Base-by-base conservation (phyloP, 1,140 invertebrate species). In the Zaprionus camerounensis region DNA sequence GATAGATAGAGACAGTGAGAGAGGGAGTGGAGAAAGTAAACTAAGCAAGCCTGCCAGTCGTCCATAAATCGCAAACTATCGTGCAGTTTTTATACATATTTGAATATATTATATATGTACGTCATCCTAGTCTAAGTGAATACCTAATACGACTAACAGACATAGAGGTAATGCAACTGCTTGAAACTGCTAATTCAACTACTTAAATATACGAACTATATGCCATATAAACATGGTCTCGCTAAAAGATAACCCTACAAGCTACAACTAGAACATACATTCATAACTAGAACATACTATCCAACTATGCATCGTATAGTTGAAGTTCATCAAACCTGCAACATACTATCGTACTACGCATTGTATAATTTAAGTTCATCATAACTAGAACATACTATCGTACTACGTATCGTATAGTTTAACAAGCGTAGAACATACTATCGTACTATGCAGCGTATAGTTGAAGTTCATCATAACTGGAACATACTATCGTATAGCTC, bases 21-120 rank as follows among this genome's bases (percentile, higher is more conserved):
- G 11, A 22, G 17, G n/a, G 17, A 34, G 49, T n/a, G 38, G 49
- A 24, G 2, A 67, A 22, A 13, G 13, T 34, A 12, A 22, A 38
- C 22, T 51, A 65, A 31, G 28, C 34, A 46, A 9, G 65, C 57
- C 58, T 63, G 58, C 49, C 58, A 57, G 51, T 41, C 66, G 67
- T 75, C 66, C 66, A 75, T 15, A 58, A 46, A 72, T 51, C 46
- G 46, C 20, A 51, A 51, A 51, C 11, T 58, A 58, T 26, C 53
- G 22, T 66, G 64, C 65, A 57, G 71, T 70, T 64, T 75, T 75
- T 63, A 74, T 26, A 46, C 61, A 74, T 26, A 70, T 46, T 17
- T 51, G 31, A 34, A 51, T 51, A 34, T n/a, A 36, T 63, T 36
- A 22, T n/a, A 36, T 64, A 36, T 69, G 57, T 69, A 69, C 59